These are phyloP conservation scores for Alaudala cheleensis DNA, from an alignment of 2,113 vertebrate genomes.

Conservation along the genomic window DNA sequence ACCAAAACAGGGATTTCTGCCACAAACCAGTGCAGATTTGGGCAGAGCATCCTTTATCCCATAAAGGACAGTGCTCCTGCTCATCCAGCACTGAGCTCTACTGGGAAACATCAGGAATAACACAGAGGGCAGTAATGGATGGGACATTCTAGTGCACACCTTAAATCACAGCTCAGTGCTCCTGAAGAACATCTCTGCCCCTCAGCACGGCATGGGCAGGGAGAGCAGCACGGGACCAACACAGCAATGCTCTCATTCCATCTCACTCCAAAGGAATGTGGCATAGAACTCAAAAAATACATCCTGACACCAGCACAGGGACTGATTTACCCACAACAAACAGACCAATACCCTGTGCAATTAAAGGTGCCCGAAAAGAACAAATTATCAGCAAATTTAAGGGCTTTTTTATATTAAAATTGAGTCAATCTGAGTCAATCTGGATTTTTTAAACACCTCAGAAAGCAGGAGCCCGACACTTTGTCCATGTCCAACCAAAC, in stretches of 20 bases:
- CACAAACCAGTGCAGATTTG: fast-evolving
- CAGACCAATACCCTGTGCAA: neutral
- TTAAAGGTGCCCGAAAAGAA: neutral
- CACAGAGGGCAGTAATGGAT: fast-evolving
- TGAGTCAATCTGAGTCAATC: neutral
- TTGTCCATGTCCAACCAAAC: neutral
- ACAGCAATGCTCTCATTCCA: fast-evolving
- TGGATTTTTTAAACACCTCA: neutral
- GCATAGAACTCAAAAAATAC: neutral
- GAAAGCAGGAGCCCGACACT: neutral
- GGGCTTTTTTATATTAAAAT: neutral
- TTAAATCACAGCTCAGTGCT: neutral
- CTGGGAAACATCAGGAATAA: neutral
- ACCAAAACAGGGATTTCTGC: neutral
- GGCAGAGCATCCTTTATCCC: neutral
- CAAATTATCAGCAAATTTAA: neutral
- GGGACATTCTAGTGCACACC: neutral
- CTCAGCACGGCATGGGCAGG: neutral
- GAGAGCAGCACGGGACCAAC: too few species aligned
- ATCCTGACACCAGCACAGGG: neutral
- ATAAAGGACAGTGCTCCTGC: neutral
- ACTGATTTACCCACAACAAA: neutral
- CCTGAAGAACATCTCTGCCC: neutral
- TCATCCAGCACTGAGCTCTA: fast-evolving
- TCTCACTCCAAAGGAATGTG: neutral